Conservation (phyloP, 2,797 vertebrate species). For the Ctenopoma multispine region DNA sequence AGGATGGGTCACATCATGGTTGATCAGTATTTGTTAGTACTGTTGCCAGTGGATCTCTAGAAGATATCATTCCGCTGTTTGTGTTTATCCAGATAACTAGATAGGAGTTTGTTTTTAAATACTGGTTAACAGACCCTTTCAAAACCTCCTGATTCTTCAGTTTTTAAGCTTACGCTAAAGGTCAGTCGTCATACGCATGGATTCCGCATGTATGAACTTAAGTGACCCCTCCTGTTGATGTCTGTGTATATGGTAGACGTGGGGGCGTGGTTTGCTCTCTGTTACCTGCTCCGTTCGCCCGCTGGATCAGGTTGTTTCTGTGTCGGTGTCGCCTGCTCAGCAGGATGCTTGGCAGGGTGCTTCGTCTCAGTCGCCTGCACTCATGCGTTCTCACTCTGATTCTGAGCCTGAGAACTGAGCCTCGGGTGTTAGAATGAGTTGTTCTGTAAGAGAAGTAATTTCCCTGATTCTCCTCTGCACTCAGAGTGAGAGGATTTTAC, state of each 20-base stretch:
- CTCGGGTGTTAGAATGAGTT: constrained; percentile 7
- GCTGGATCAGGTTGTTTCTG: constrained; percentile 47
- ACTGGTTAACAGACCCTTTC: too few species aligned
- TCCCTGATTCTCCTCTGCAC: constrained; percentile 3
- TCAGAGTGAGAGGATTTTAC: constrained; percentile 11
- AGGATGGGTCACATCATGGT: too few species aligned
- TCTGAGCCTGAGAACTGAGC: constrained; percentile 22
- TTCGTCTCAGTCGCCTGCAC: background rate
- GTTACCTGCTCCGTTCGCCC: constrained; percentile 12
- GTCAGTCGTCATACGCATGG: too few species aligned
- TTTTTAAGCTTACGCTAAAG: too few species aligned
- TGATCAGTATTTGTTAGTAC: too few species aligned
- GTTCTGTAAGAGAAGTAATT: constrained; percentile 42
- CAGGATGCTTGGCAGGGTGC: constrained; percentile 16
- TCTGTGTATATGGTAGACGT: background rate
- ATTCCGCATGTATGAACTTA: background rate
- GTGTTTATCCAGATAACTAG: too few species aligned
- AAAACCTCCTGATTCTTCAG: too few species aligned
- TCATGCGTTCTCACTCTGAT: background rate
- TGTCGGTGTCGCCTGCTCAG: constrained; percentile 14
- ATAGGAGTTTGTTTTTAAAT: too few species aligned
- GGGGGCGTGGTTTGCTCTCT: background rate
- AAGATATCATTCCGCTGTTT: too few species aligned
- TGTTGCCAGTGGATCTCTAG: too few species aligned
- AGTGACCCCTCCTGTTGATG: constrained; percentile 16